phyloP scores from a whole-genome alignment of 1,140 invertebrate genomes.

The Tetramorium alpestre region DNA sequence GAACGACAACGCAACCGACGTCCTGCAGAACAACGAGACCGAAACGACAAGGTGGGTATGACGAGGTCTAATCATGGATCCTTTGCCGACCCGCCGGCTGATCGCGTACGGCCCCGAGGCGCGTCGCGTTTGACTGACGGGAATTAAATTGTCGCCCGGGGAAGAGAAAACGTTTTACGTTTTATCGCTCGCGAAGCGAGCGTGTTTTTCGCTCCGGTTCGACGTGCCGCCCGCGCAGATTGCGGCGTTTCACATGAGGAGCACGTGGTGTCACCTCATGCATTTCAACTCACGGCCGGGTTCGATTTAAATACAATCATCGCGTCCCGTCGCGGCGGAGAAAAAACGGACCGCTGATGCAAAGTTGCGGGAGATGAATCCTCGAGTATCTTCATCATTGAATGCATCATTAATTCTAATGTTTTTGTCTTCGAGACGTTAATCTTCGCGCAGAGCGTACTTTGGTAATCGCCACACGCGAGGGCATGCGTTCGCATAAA shows the following conservation, averaged over 20 bases:
- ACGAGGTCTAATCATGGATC: constrained; percentile 33
- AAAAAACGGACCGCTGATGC: not conserved
- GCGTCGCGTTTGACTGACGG: constrained; percentile 37
- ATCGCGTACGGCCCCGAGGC: constrained; percentile 8
- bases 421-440: not conserved
- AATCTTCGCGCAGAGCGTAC: not conserved
- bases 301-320: constrained; percentile 50
- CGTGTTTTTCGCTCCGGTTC: not conserved
- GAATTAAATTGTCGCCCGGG: constrained; percentile 35
- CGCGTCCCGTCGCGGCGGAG: not conserved
- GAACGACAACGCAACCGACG: not conserved
- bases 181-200: not conserved
- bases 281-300: not conserved
- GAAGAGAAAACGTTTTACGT: not conserved
- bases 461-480: not conserved
- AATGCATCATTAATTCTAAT: not conserved
- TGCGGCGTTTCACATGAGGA: not conserved
- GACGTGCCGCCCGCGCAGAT: not conserved
- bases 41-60: not conserved
- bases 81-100: not conserved
- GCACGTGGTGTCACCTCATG: not conserved
- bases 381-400: not conserved
- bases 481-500: not conserved
- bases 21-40: not conserved
- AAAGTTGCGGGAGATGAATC: not conserved